phyloP scores from a whole-genome alignment of 2,888 invertebrate genomes.

The Dromius quadrimaculatus region DNA sequence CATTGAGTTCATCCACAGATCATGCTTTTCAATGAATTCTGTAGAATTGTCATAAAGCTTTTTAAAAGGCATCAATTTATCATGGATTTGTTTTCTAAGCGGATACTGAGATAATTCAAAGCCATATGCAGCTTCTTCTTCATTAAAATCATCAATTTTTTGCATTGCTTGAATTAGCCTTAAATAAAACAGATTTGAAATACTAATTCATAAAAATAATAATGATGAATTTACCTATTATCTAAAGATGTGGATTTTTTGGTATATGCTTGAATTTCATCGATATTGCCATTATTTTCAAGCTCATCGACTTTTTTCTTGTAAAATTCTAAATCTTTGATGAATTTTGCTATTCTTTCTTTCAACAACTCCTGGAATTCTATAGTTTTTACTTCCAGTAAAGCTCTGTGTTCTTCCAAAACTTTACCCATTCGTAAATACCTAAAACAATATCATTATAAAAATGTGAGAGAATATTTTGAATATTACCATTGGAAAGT shows the following conservation, averaged over 20 bases:
- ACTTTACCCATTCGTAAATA: slow-evolving; percentile 82
- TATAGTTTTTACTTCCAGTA: slow-evolving; percentile 83
- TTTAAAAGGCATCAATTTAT: slow-evolving; percentile 86
- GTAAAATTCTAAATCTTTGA: slow-evolving; percentile 84
- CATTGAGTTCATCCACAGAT: slow-evolving; percentile 86
- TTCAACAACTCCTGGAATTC: slow-evolving; percentile 89
- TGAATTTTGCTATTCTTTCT: slow-evolving; percentile 83
- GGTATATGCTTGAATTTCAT: slow-evolving; percentile 85
- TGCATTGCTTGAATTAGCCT: slow-evolving; percentile 80
- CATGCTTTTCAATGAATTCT: slow-evolving; percentile 85
- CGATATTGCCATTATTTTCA: slow-evolving; percentile 88
- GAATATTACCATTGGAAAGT: slow-evolving; percentile 84
- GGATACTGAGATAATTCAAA: slow-evolving; percentile 93
- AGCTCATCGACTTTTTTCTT: slow-evolving; percentile 86
- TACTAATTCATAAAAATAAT: too few relatives aligned
- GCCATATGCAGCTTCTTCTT: slow-evolving; percentile 89
- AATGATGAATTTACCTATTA: slow-evolving; percentile 67
- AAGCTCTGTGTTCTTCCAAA: slow-evolving; percentile 84
- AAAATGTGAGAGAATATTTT: neutral
- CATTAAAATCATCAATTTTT: slow-evolving; percentile 89
- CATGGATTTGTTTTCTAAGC: slow-evolving; percentile 81
- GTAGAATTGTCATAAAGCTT: slow-evolving; percentile 89
- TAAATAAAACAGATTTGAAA: neutral
- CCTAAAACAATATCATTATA: neutral
- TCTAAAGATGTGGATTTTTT: slow-evolving; percentile 85